Conservation (phyloP, 1,140 invertebrate species). For the Papilio xuthus region DNA sequence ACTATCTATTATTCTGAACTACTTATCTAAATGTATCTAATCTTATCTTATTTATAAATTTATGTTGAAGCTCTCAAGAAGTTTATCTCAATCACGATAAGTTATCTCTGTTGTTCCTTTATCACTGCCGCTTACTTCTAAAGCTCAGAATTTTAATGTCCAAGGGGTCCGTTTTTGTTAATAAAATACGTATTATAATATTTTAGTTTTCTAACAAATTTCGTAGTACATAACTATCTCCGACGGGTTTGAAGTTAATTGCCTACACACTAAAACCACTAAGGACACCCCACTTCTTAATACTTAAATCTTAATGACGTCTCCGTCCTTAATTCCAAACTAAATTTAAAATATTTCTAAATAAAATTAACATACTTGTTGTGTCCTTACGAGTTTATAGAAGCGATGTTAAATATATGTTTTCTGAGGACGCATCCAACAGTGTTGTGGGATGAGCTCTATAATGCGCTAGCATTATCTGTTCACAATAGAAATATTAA, state of each 20-base stretch:
- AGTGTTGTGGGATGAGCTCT: neutral
- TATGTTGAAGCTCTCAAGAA: neutral
- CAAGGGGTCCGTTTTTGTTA: neutral
- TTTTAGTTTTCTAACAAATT: neutral
- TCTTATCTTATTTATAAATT: conserved; percentile 15
- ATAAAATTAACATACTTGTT: conserved; percentile 1
- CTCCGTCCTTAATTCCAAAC: neutral
- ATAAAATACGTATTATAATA: neutral
- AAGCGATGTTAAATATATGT: neutral
- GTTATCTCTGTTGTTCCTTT: neutral
- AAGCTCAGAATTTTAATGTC: neutral
- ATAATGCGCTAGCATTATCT: neutral
- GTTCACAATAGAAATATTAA: conserved; percentile 29
- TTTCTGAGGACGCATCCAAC: neutral
- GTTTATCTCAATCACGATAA: conserved; percentile 16
- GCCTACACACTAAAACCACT: neutral
- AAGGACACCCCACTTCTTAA: neutral
- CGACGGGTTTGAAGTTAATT: neutral
- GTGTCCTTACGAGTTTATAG: neutral
- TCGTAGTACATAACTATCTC: neutral
- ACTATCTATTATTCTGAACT: neutral
- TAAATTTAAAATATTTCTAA: neutral
- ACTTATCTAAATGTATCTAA: conserved; percentile 7
- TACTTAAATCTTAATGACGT: neutral
- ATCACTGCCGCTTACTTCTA: neutral